Base-by-base conservation (phyloP, 2,113 vertebrate genomes). In the Megaceryle maxima region DNA sequence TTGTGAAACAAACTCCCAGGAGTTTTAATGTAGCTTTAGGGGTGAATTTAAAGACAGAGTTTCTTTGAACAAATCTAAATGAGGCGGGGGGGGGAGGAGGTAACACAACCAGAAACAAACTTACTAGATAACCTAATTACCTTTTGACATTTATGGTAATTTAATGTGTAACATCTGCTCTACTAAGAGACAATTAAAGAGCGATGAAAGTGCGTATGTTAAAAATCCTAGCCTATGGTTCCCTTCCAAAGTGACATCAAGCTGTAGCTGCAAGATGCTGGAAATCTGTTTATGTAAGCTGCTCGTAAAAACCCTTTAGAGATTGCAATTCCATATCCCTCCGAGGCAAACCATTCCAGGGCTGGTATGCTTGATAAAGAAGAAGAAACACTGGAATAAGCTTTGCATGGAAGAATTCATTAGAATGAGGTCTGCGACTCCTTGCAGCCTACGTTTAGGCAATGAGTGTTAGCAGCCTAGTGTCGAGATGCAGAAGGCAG, bases 361-460 rank as follows among this genome's bases (percentile, higher is more conserved):
- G 44, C 87, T 93, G 92, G 69, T 72, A 43, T 10, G 7, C 82
- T 75, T 68, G 88, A 80, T 94, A 93, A 91, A 85, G 78, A 75
- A 59, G 80, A 83, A 62, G 19, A 33, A 94, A 84, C 62, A 39
- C 24, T 80, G 13, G 22, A 84, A 70, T 91, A 83, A 92, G 62
- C 70, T 92, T 90, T 92, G 62, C 44, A 13, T 57, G 37, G 39
- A 83, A 85, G 6, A 91, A 72, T 66, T 93, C 24, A 44, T 91
- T 87, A 82, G 75, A 37, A 3, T 72, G 48, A 76, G n/a, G 44
- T 85, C 57, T 83, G 68, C 39, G 44, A 68, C 46, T 82, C 12
- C 0, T 69, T 80, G 62, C 33, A 80, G 88, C 26, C 48, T 93
- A 48, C 26, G 10, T 79, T 84, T 68, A 55, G 33, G 83, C 62